Percentiles rank a stretch among this genome's conserved stretches.
These are phyloP conservation scores for Pandion haliaetus DNA, from an alignment of 2,113 vertebrate species.

Conservation along the genomic window DNA sequence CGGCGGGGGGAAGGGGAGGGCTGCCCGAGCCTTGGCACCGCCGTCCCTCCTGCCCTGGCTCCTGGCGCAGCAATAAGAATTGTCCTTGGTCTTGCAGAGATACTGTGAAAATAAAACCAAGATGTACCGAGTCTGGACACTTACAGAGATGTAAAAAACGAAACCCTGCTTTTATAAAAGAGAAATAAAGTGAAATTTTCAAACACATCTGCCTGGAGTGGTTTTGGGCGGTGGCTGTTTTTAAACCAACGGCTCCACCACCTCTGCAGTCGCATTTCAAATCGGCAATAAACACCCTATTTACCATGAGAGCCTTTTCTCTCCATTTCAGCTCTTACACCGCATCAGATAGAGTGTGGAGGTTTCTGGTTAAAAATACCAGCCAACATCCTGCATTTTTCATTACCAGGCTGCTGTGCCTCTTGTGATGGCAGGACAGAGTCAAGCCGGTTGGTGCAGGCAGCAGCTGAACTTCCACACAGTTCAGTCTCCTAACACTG, in stretches of 20 bases:
- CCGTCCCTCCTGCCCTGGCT: not conserved
- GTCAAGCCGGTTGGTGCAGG: not conserved
- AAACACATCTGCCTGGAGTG: constrained; percentile 27
- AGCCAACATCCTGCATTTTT: not conserved
- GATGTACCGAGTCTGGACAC: constrained; percentile 60
- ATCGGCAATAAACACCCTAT: not conserved
- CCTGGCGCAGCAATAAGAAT: constrained; percentile 70
- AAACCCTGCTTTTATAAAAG: constrained; percentile 67
- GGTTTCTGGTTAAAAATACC: not conserved
- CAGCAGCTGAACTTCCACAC: not conserved
- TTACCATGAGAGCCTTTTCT: not conserved
- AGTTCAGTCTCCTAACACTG: not conserved
- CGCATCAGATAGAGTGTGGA: not conserved
- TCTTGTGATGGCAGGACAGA: not conserved
- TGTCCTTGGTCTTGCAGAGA: constrained; percentile 51
- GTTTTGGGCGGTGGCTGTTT: constrained; percentile 19
- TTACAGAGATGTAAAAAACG: constrained; percentile 57
- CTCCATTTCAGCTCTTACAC: not conserved
- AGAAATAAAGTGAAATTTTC: constrained; percentile 79
- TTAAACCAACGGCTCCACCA: not conserved
- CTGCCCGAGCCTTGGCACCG: not conserved
- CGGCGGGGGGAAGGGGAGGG: not conserved
- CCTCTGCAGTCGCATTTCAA: not conserved
- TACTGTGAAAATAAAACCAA: constrained; percentile 73
- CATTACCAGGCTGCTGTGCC: not conserved